phyloP scores from a whole-genome alignment of 2,888 invertebrate species.

The Cosmia trapezina region DNA sequence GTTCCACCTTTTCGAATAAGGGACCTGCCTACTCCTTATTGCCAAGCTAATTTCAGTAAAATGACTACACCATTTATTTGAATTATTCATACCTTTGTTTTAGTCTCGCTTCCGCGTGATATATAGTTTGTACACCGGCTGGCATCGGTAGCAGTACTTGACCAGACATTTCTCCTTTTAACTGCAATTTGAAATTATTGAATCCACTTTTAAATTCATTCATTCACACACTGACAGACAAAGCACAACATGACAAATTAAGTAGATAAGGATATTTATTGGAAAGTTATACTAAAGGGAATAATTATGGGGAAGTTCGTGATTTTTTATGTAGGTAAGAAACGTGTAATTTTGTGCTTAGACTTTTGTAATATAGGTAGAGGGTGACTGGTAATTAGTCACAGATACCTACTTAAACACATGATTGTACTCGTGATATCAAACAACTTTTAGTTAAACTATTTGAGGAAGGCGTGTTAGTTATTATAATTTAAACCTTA shows the following conservation, averaged over 20 bases:
- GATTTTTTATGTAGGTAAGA: too few relatives aligned
- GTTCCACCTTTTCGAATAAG: background rate
- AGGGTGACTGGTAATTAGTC: too few relatives aligned
- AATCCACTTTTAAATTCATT: background rate
- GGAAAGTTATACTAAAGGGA: too few relatives aligned
- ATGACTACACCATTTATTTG: background rate
- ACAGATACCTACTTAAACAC: too few relatives aligned
- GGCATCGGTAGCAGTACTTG: constrained; percentile 97
- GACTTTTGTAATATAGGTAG: too few relatives aligned
- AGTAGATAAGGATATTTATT: too few relatives aligned
- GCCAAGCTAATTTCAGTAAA: background rate
- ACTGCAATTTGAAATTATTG: constrained; percentile 73
- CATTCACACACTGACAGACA: background rate
- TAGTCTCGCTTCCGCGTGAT: constrained; percentile 89
- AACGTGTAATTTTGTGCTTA: too few relatives aligned
- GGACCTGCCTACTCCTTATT: background rate
- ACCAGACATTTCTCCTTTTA: constrained; percentile 95
- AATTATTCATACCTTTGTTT: constrained; percentile 78
- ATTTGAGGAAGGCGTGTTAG: too few relatives aligned
- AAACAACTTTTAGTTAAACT: too few relatives aligned
- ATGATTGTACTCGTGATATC: too few relatives aligned
- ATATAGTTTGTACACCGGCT: constrained; percentile 93
- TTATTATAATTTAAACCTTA: too few relatives aligned
- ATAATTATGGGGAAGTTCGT: too few relatives aligned
- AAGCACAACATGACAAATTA: background rate